phyloP scores from a whole-genome alignment of 2,113 vertebrate genomes.

The Prionailurus viverrinus region DNA sequence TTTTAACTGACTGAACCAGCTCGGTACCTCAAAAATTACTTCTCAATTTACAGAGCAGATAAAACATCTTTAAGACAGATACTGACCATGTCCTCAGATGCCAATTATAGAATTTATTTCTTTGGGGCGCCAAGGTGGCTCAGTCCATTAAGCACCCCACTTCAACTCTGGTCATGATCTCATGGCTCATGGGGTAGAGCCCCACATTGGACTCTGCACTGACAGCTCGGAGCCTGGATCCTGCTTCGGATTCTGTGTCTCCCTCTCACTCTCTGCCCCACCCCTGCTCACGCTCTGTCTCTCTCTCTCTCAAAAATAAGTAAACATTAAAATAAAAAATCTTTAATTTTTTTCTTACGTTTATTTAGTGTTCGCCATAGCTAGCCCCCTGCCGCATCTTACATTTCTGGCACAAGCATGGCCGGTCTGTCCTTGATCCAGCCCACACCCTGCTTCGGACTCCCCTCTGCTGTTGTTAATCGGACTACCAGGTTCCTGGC shows the following conservation, averaged over 20 bases:
- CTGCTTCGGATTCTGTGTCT: too few species aligned
- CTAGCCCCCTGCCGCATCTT: background rate
- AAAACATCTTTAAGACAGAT: background rate
- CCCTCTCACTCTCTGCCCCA: too few species aligned
- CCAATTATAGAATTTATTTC: background rate
- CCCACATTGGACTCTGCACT: too few species aligned
- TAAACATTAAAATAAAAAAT: too few species aligned
- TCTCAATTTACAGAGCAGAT: background rate
- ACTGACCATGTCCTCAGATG: background rate
- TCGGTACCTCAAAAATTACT: background rate
- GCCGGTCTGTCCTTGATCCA: background rate
- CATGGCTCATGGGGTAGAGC: too few species aligned
- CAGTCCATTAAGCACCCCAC: too few species aligned
- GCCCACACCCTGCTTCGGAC: background rate
- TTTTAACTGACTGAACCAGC: too few species aligned
- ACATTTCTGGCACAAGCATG: background rate
- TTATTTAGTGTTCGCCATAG: background rate
- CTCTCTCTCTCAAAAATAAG: too few species aligned
- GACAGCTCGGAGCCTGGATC: too few species aligned
- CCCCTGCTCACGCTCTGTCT: too few species aligned
- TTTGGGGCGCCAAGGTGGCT: background rate
- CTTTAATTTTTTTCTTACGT: too few species aligned
- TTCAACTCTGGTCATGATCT: too few species aligned
- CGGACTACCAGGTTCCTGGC: background rate
- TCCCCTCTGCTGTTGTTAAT: background rate